Evolutionary conservation across 2,888 invertebrate species (phyloP).

Genomic region (Chrysotoxum bicinctum): DNA sequence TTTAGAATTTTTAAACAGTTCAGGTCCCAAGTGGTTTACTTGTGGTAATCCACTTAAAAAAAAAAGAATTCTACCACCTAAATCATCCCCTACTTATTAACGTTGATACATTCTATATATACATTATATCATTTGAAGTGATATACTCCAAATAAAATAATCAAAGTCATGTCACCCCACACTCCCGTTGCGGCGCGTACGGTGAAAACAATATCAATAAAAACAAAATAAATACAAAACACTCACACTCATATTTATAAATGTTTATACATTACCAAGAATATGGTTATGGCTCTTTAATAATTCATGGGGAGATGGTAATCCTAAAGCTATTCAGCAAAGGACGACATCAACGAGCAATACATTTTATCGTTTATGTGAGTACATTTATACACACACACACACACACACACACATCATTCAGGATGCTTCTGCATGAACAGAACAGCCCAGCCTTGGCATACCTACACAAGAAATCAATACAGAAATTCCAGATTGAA

Average conservation of each 20-base stretch:
- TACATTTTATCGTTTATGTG: slow-evolving; percentile 65
- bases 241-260: neutral
- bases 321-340: slow-evolving; percentile 38
- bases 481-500: slow-evolving; percentile 64
- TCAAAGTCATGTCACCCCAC: slow-evolving; percentile 16
- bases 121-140: neutral
- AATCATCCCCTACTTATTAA: neutral
- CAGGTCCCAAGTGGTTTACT: neutral
- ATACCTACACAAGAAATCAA: slow-evolving; percentile 17
- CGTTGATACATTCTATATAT: neutral
- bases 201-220: slow-evolving; percentile 41
- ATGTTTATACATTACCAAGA: slow-evolving; percentile 23
- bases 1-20: neutral
- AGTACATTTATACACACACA: too few species aligned
- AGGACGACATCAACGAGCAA: slow-evolving; percentile 18
- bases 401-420: slow-evolving; percentile 15
- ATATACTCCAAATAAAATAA: slow-evolving; percentile 16
- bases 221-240: slow-evolving; percentile 4
- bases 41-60: neutral
- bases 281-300: slow-evolving; percentile 62
- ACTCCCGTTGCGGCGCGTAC: neutral
- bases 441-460: neutral
- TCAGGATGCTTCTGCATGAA: slow-evolving; percentile 17
- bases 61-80: neutral
- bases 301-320: slow-evolving; percentile 69